Evolutionary conservation across 2,797 vertebrate species (phyloP), one percentile per base, ranked within the genome.

Genomic region (Amblyraja radiata): DNA sequence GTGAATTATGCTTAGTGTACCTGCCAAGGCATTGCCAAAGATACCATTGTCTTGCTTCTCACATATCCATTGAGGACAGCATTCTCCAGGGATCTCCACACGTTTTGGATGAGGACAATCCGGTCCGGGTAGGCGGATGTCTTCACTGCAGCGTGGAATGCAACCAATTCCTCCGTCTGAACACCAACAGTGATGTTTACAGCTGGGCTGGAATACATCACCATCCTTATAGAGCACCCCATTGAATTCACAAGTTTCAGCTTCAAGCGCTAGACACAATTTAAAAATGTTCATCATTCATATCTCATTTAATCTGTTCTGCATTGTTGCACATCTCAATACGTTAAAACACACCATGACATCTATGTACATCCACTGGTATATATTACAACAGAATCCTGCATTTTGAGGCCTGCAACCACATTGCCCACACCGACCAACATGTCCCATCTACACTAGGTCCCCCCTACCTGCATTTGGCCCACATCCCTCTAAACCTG

Each of bases 21-120:
- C 97, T 96, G 96, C 94, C 93, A 96, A 95, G 36, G 95, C 95
- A 2, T 97, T 96, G 94, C 80, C 94, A 93, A 93, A 8, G 9
- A 84, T 61, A 84, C 94, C 96, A 95, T 94, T 95, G 93, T 95
- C 94, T n/a, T 95, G 95, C 94, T 95, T 96, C 93, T 98, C 97
- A 1, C 99, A 99, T 95, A 98, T 95, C 99, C 99, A 99, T 94
- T 98, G 97, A 0, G 96, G 97, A 94, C 99, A 99, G 96, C 99
- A 99, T 94, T 97, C 97, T 36, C 98, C 98, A 0, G 97, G 98
- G 3, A 98, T 94, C 65, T 96, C 96, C 13, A 98, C 90, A 0
- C 95, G 96, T 79, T 95, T 96, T 0, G 99, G 98, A 94, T 96
- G 90, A 32, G 97, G 98, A 90, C 99, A 99, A 95, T 99, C 98